Base-by-base conservation (phyloP, 2,888 invertebrate species). In the Himalopsyche anomala region DNA sequence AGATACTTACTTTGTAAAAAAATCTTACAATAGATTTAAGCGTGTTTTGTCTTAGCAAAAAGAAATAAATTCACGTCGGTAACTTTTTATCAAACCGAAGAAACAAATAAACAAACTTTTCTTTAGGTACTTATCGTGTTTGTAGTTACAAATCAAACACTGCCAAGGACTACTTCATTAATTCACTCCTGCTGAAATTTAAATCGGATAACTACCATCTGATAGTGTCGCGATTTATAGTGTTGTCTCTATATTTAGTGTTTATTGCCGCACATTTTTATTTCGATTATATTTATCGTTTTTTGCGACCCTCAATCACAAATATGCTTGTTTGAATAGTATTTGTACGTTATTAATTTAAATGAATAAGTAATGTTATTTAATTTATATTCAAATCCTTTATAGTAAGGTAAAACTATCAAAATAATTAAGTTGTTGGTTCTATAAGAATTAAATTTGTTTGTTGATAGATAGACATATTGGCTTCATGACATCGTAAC, bases 191-290 rank as follows among this genome's bases (percentile, higher is more conserved):
- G 62, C 11, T 62, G 62, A 62, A 62, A 62, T 62, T 19, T 62
- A 19, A 62, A 62, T 56, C 62, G 62, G 62, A n/a, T 12, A 62
- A 62, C 62, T 62, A 11, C 62, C 62, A 62, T 62, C 62, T 62
- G 62, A 62, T 62, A 62, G 8, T 28, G 28, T 5, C 62, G 9
- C 11, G 28, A 62, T 62, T 62, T 62, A 62, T 62, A 62, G 62
- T 19, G 9, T 8, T 28, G 62, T 62, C 62, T 62, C 19, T 62
- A 62, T 62, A 19, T 19, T 62, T 19, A 62, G 62, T 62, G 62
- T 62, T 62, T 19, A 62, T 19, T 62, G 62, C 62, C 19, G 11
- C 17, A n/a, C 9, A 28, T 8, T 62, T 28, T 62, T 62, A 2
- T 62, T 19, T 8, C 62, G 15, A 62, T 19, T 62, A 11, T n/a